These are phyloP conservation scores for Folsomia manolachei DNA, from an alignment of 2,888 invertebrate genomes.

Conservation along the genomic window DNA sequence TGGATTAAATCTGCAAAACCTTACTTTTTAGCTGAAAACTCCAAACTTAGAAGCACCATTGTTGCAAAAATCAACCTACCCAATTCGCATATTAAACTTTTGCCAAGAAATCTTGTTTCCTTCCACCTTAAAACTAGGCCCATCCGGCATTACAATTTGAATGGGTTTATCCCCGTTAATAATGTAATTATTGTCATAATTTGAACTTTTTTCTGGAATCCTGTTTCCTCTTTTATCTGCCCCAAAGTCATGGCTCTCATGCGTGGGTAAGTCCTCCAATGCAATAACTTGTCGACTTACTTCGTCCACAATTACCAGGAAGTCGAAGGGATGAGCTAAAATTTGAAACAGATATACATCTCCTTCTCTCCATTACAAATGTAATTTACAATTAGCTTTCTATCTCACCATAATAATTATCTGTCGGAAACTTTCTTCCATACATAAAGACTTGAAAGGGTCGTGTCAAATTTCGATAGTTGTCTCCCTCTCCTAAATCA, in stretches of 20 bases:
- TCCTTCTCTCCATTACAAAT: neutral
- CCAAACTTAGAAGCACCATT: neutral
- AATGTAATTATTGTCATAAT: slow-evolving; percentile 17
- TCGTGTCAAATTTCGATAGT: neutral
- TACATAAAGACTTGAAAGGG: slow-evolving; percentile 16
- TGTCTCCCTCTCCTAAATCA: neutral
- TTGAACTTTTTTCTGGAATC: slow-evolving; percentile 22
- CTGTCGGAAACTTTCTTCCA: slow-evolving; percentile 1
- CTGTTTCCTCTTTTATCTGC: slow-evolving; percentile 23
- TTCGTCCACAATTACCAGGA: slow-evolving; percentile 27
- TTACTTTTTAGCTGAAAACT: too few species aligned
- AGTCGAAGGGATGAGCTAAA: slow-evolving; percentile 39
- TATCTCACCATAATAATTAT: slow-evolving; percentile 10
- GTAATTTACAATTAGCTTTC: neutral
- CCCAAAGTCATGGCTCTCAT: slow-evolving; percentile 14
- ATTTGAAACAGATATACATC: neutral
- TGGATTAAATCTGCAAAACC: slow-evolving; percentile 23
- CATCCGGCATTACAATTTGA: slow-evolving; percentile 7
- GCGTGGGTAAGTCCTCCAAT: slow-evolving; percentile 29
- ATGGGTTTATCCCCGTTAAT: slow-evolving; percentile 31
- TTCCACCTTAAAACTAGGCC: neutral
- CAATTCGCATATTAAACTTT: slow-evolving; percentile 36
- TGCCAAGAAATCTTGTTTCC: slow-evolving; percentile 35
- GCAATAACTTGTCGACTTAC: slow-evolving; percentile 11
- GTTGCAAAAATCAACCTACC: slow-evolving; percentile 10